Percentiles rank a stretch among this genome's conserved stretches.
phyloP scores from a whole-genome alignment of 2,113 vertebrate species.

The Dasyornis broadbenti region DNA sequence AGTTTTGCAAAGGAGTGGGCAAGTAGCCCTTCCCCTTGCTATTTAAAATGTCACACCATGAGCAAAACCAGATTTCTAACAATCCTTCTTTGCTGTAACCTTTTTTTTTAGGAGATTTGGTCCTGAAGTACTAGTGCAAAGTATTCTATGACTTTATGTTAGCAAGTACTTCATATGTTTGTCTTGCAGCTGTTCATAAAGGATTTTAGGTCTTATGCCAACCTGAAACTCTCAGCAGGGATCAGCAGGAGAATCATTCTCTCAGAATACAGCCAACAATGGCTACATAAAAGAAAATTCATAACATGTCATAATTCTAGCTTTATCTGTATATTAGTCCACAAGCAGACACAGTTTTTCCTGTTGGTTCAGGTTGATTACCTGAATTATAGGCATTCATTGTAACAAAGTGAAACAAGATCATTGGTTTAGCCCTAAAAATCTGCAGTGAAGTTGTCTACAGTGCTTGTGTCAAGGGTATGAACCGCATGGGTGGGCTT shows the following conservation, averaged over 20 bases:
- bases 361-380: conserved; percentile 10
- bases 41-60: background rate
- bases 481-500: background rate
- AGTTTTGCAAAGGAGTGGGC: background rate
- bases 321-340: background rate
- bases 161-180: background rate
- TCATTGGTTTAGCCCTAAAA: background rate
- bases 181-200: background rate
- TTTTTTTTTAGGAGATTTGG: background rate
- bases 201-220: background rate
- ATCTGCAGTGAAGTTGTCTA: background rate
- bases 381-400: background rate
- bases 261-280: background rate
- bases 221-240: background rate
- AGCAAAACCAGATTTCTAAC: background rate
- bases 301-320: background rate
- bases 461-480: background rate
- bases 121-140: background rate
- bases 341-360: background rate
- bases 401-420: background rate
- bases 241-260: background rate
- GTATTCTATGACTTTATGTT: background rate
- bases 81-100: background rate
- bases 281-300: background rate
- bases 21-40: background rate